phyloP scores from a whole-genome alignment of 2,113 vertebrate species.

The Numenius arquata region DNA sequence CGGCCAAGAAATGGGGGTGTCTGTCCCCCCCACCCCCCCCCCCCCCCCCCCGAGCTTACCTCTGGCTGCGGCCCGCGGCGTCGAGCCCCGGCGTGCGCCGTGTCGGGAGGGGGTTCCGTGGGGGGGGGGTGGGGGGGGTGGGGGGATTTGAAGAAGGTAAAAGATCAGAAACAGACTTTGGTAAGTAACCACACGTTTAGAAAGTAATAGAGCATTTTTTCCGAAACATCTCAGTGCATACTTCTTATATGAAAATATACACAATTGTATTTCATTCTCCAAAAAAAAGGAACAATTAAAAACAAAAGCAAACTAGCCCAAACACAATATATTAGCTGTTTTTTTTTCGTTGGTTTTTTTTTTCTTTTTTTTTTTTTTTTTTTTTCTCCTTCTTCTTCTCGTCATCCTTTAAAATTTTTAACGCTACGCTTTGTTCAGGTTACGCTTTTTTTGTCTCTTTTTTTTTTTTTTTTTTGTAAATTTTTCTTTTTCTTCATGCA shows the following conservation, averaged over 20 bases:
- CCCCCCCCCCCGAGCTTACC: no score
- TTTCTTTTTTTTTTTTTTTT: neutral
- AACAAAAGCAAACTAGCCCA: slow-evolving; percentile 87
- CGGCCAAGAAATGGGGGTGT: no score
- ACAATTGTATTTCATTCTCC: slow-evolving; percentile 93
- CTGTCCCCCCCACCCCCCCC: no score
- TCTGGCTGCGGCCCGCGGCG: no score
- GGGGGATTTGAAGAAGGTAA: slow-evolving; percentile 54
- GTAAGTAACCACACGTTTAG: slow-evolving; percentile 93
- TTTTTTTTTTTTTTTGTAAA: slow-evolving; percentile 75
- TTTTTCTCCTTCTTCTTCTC: slow-evolving; percentile 43
- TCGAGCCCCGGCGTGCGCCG: no score
- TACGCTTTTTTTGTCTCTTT: slow-evolving; percentile 71
- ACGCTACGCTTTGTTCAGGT: slow-evolving; percentile 82
- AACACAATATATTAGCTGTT: slow-evolving; percentile 96
- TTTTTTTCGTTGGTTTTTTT: slow-evolving; percentile 64
- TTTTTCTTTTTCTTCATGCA: slow-evolving; percentile 84
- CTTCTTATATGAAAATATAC: slow-evolving; percentile 97
- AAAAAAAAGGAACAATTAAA: slow-evolving; percentile 76
- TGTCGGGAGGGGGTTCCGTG: no score
- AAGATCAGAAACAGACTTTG: slow-evolving; percentile 89
- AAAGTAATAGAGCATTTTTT: slow-evolving; percentile 91
- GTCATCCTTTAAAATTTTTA: slow-evolving; percentile 72
- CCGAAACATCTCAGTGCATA: slow-evolving; percentile 93
- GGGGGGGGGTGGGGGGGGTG: no score